Evolutionary conservation across 2,888 invertebrate genomes (phyloP).

Genomic region (Crocallis elinguaria): DNA sequence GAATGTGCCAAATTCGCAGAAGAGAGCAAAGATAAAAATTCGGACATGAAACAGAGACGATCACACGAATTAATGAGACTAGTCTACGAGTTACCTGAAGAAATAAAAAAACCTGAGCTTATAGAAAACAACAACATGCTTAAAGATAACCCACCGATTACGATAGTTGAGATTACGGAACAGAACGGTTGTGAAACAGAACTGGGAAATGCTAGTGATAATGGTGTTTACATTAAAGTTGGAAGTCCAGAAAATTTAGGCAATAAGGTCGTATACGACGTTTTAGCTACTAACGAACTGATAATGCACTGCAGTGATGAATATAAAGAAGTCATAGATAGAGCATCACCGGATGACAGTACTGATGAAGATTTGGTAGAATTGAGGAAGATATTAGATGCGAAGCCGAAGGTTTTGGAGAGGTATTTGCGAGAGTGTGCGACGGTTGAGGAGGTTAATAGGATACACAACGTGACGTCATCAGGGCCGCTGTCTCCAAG

Average conservation of each 20-base stretch:
- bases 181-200: conserved; percentile 79
- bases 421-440: conserved; percentile 92
- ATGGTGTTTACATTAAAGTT: conserved; percentile 59
- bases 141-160: conserved; percentile 78
- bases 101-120: conserved; percentile 58
- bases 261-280: conserved; percentile 73
- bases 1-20: conserved; percentile 62
- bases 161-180: conserved; percentile 76
- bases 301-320: conserved; percentile 68
- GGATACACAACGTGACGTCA: conserved; percentile 85
- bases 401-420: conserved; percentile 88
- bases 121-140: conserved; percentile 75
- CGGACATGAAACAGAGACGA: conserved; percentile 57
- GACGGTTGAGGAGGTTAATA: conserved; percentile 86
- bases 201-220: conserved; percentile 65
- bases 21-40: conserved; percentile 58
- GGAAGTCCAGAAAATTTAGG: conserved; percentile 72
- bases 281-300: conserved; percentile 64
- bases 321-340: conserved; percentile 71
- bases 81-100: conserved; percentile 79
- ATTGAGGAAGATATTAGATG: conserved; percentile 67
- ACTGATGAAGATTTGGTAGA: conserved; percentile 74
- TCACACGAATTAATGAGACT: conserved; percentile 77
- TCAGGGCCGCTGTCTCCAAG: conserved; percentile 77
- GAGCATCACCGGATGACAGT: conserved; percentile 70